These are phyloP conservation scores for Cephonodes hylas DNA, from an alignment of 2,888 invertebrate genomes.

Conservation along the genomic window DNA sequence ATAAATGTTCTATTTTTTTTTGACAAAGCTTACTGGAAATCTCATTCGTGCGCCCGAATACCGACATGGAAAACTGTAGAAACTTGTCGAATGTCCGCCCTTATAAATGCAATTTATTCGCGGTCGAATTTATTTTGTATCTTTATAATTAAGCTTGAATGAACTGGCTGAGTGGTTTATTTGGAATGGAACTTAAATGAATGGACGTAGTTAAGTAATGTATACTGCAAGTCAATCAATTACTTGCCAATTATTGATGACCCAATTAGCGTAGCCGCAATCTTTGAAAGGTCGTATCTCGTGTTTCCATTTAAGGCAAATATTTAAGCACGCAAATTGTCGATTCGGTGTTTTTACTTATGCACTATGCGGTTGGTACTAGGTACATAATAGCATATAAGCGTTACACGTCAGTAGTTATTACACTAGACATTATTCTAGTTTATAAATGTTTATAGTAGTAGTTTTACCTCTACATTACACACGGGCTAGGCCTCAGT, in stretches of 20 bases:
- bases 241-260: not conserved
- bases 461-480: too few species aligned
- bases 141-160: conserved; percentile 1
- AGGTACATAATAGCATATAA: too few species aligned
- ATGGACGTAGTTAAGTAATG: not conserved
- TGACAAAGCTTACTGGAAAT: not conserved
- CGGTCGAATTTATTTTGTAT: not conserved
- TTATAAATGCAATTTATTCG: conserved; percentile 1
- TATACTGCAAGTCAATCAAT: not conserved
- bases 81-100: not conserved
- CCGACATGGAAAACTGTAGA: not conserved
- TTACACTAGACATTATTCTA: too few species aligned
- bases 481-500: too few species aligned
- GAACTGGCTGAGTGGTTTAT: not conserved
- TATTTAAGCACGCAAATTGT: not conserved
- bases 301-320: not conserved
- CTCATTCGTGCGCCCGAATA: not conserved
- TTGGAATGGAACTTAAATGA: not conserved
- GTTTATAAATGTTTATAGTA: too few species aligned
- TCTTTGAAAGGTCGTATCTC: not conserved
- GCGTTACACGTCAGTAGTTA: too few species aligned
- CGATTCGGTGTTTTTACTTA: too few species aligned
- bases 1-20: too few species aligned
- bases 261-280: not conserved
- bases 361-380: too few species aligned